phyloP scores from a whole-genome alignment of 2,797 vertebrate species.

The Anomalospiza imberbis region DNA sequence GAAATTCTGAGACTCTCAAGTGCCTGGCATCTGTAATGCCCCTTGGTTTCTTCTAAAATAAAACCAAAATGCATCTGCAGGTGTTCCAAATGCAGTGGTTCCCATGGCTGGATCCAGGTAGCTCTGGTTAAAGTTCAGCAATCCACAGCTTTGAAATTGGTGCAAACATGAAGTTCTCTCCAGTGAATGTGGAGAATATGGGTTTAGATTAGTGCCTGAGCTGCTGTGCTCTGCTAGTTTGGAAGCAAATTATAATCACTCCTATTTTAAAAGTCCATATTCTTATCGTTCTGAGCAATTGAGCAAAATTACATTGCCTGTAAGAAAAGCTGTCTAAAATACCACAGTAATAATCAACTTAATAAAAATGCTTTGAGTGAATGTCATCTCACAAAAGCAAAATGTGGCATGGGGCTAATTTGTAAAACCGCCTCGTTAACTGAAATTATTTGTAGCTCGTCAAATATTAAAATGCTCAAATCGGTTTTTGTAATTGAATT shows the following conservation, averaged over 20 bases:
- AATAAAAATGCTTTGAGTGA: neutral
- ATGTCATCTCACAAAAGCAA: neutral
- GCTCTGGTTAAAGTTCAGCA: neutral
- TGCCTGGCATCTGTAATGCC: neutral
- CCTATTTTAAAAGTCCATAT: neutral
- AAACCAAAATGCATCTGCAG: neutral
- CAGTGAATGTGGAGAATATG: neutral
- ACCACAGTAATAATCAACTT: neutral
- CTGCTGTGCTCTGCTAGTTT: neutral
- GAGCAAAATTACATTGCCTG: neutral
- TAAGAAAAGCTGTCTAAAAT: neutral
- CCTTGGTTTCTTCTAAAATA: neutral
- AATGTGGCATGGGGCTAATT: neutral
- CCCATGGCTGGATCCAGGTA: neutral
- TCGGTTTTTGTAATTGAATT: conserved; percentile 34
- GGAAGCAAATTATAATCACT: neutral
- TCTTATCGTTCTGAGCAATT: neutral
- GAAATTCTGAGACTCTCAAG: neutral
- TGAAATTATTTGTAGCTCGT: conserved; percentile 23
- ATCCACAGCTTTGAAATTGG: neutral
- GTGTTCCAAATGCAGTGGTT: neutral
- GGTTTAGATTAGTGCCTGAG: neutral
- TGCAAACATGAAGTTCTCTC: neutral
- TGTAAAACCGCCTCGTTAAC: neutral
- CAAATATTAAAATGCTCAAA: conserved; percentile 13